These are phyloP conservation scores for Acrocyrtus sp. DNA, from an alignment of 2,888 invertebrate species.

Conservation along the genomic window DNA sequence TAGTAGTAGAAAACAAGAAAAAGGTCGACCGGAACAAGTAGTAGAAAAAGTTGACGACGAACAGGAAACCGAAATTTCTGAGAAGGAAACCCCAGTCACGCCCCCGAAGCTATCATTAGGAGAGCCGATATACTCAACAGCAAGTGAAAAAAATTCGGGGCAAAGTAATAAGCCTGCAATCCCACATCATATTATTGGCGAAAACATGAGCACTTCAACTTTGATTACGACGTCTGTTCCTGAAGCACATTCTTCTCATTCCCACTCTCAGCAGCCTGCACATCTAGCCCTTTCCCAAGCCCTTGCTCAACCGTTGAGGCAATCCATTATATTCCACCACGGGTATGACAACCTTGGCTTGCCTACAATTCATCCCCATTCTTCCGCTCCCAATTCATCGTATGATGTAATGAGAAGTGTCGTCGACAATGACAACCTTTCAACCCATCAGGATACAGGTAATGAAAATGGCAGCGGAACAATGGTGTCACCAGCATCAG, in stretches of 20 bases:
- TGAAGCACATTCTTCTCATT: not conserved
- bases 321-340: slow-evolving; percentile 50
- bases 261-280: not conserved
- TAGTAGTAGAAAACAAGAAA: not conserved
- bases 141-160: not conserved
- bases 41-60: too few species aligned
- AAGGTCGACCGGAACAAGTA: too few species aligned
- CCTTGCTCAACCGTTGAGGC: slow-evolving; percentile 30
- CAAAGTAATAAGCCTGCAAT: not conserved
- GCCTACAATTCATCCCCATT: slow-evolving; percentile 12
- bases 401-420: slow-evolving; percentile 21
- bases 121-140: too few species aligned
- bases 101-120: too few species aligned
- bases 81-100: too few species aligned
- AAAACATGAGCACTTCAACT: not conserved
- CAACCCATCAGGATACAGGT: not conserved
- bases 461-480: not conserved
- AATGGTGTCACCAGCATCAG: not conserved
- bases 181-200: not conserved
- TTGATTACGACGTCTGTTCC: too few species aligned
- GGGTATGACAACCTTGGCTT: slow-evolving; percentile 28
- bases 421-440: not conserved
- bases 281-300: slow-evolving; percentile 24
- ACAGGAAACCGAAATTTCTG: too few species aligned
- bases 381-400: not conserved